Base-by-base conservation (phyloP, 1,140 invertebrate species). In the Drosophila truncata region DNA sequence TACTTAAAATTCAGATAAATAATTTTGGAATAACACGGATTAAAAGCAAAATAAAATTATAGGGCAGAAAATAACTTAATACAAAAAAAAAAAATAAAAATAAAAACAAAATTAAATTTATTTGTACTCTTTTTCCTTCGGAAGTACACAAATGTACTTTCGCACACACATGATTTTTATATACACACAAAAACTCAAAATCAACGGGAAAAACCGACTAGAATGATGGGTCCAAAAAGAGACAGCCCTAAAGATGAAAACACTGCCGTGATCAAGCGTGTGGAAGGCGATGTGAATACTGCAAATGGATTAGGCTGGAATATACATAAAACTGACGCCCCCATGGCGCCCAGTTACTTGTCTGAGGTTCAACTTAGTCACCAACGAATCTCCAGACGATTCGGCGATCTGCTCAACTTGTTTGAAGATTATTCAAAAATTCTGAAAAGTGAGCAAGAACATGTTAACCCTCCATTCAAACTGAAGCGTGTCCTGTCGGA, bases 391-490 rank as follows among this genome's bases (percentile, higher is more conserved):
- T 74, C 47, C 7, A 63, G 82, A 33, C 71, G 82, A 8, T 88
- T 88, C 41, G 44, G 44, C 1, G 85, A 88, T 16, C 74, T 88
- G 11, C 62, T 88, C 4, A 70, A 65, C 23, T 46, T 90, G 7
- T 79, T 90, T 9, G 85, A 90, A 31, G 64, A 62, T 16, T 86
- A 90, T 46, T 59, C 70, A 9, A 65, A 61, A 20, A 57, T 85
- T 20, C 41, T 85, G 11, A 47, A 73, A 7, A 76, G 3, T 27
- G 70, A 73, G 18, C 41, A 72, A 31, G 44, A 49, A 10, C 57
- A 64, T 20, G 29, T 33, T 33, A 47, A 41, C 13, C 25, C 27
- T 55, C 11, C 55, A 2, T n/a, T 37, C 3, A 25, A 10, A 31
- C 35, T 90, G 2, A 81, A 69, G 18, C 55, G 81, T 2, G 44